Evolutionary conservation across 2,113 vertebrate genomes (phyloP).

Genomic region (Clarias gariepinus): DNA sequence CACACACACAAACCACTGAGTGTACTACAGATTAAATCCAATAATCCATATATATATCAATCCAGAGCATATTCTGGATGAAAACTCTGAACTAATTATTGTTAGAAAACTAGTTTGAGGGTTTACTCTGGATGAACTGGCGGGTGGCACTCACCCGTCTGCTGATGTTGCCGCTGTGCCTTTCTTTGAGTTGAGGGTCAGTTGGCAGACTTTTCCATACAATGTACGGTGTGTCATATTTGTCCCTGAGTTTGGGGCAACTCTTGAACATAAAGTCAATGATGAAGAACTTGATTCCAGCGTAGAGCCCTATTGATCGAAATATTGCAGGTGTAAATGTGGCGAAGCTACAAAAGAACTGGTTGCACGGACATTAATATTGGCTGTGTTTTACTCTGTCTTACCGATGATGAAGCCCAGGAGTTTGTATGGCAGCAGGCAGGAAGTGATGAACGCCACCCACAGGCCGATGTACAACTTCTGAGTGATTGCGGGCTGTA

Average conservation of each 20-base stretch:
- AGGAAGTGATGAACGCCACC: slow-evolving; percentile 90
- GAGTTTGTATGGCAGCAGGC: slow-evolving; percentile 90
- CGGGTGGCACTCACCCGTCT: slow-evolving; percentile 79
- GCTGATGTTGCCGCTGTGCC: slow-evolving; percentile 69
- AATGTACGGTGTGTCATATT: slow-evolving; percentile 91
- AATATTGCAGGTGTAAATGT: neutral
- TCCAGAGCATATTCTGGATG: too few relatives aligned
- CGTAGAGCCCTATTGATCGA: slow-evolving; percentile 80
- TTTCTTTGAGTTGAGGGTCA: slow-evolving; percentile 94
- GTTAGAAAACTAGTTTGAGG: neutral
- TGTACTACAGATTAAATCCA: neutral
- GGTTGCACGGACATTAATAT: neutral
- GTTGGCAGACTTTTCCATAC: slow-evolving; percentile 91
- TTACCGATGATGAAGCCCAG: slow-evolving; percentile 87
- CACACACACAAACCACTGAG: neutral
- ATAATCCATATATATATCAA: too few relatives aligned
- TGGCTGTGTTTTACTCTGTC: neutral
- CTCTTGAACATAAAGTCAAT: slow-evolving; percentile 95
- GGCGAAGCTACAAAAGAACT: neutral
- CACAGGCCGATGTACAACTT: slow-evolving; percentile 90
- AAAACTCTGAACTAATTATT: neutral
- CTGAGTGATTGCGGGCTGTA: slow-evolving; percentile 91
- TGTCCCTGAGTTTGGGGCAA: slow-evolving; percentile 87
- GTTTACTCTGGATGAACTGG: neutral
- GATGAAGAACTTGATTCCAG: slow-evolving; percentile 94